Base-by-base conservation (phyloP, 1,140 invertebrate genomes). In the Pseudomyrmex cubaensis region DNA sequence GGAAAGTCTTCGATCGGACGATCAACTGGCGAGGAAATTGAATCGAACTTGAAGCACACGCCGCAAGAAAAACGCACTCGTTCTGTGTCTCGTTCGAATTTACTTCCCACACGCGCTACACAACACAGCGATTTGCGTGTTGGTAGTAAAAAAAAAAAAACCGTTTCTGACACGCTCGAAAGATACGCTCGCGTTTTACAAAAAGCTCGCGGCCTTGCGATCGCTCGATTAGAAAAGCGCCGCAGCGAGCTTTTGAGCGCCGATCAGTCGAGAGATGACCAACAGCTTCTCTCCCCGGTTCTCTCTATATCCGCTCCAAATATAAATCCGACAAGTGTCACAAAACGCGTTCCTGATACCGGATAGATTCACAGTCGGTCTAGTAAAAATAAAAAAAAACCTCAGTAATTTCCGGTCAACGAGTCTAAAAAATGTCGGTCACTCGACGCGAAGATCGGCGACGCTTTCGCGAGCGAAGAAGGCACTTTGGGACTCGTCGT, bases 1-100 rank as follows among this genome's bases (percentile, higher is more conserved):
- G 22, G 22, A 64, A 74, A 69, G 64, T 69, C 73, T 66, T 85
- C 76, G 48, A 82, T 82, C 22, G 48, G 15, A 56, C 48, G 72
- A 88, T 87, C 75, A 64, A 67, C 52, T 35, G 67, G 44, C 10
- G 22, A 13, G 20, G 15, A n/a, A 57, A n/a, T 35, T 78, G 59
- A 72, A 56, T 84, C 20, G 85, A 64, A 48, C 13, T 54, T 2
- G 20, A 48, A 70, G 56, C 54, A 52, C 25, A 12, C 62, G 48
- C 46, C 12, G 25, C 25, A 2, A 20, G n/a, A 17, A 1, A 44
- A 9, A 0, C 12, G 10, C n/a, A n/a, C 10, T 2, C 10, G 7
- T 52, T 59, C 57, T 44, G 13, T 22, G n/a, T n/a, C n/a, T n/a
- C n/a, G n/a, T n/a, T n/a, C 17, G 17, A 46, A 12, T 67, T 15